Conservation (phyloP, 2,888 invertebrate species). For the Oasisia sp. region DNA sequence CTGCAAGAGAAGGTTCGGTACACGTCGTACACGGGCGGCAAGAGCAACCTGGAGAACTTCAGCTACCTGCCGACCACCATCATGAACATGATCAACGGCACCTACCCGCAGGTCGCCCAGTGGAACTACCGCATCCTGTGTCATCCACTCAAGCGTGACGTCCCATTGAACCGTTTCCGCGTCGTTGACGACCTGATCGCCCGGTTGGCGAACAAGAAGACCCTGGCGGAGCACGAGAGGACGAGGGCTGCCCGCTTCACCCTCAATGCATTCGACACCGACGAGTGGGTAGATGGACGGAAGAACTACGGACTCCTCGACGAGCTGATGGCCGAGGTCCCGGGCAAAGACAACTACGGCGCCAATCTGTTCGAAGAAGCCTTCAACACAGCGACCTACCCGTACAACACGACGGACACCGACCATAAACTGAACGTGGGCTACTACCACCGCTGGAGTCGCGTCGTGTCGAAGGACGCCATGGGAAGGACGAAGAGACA, state of each 20-base stretch:
- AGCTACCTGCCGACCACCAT: conserved; percentile 56
- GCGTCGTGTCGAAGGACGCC: conserved; percentile 22
- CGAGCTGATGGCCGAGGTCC: conserved; percentile 46
- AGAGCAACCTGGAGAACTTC: conserved; percentile 49
- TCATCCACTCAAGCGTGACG: conserved; percentile 35
- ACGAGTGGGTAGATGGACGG: conserved; percentile 17
- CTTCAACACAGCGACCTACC: conserved; percentile 38
- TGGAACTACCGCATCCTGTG: conserved; percentile 50
- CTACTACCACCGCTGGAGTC: conserved; percentile 46
- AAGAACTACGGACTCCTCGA: conserved; percentile 42
- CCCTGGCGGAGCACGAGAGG: background rate
- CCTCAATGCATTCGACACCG: background rate
- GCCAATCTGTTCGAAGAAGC: conserved; percentile 43
- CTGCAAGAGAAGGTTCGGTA: conserved; percentile 53
- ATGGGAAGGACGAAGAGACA: conserved; percentile 30
- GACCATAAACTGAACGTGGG: conserved; percentile 27
- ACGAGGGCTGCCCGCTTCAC: conserved; percentile 18
- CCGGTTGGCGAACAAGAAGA: conserved; percentile 38
- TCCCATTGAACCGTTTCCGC: conserved; percentile 31
- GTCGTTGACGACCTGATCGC: conserved; percentile 49
- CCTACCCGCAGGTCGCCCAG: conserved; percentile 27
- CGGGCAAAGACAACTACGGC: conserved; percentile 48
- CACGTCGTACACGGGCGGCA: conserved; percentile 50
- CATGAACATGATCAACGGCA: conserved; percentile 41
- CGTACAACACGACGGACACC: background rate